Base-by-base conservation (phyloP, 2,113 vertebrate species). In the Vulpes ferrilata region DNA sequence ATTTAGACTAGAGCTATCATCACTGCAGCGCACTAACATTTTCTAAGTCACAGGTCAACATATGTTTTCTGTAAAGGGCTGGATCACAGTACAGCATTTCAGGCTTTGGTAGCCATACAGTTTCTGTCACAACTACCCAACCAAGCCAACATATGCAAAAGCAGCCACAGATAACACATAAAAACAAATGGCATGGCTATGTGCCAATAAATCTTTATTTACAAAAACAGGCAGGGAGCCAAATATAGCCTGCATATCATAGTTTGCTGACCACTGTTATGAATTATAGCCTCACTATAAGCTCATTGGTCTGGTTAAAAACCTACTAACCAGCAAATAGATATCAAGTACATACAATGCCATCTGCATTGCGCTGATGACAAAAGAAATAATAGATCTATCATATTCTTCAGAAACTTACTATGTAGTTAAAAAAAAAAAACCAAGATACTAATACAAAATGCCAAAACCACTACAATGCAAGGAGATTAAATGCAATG, bases 151-250 rank as follows among this genome's bases (percentile, higher is more conserved):
- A 53, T 0, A 11, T 16, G 51, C 30, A 17, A 74, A 84, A 59
- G 43, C 93, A 51, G 65, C 43, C 78, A 48, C 0, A 57, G 78
- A 64, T n/a, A 51, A 76, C 12, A 79, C 48, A 53, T 15, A 55
- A 17, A 82, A 65, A 9, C 7, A 17, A 73, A 83, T 9, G 15
- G 22, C 16, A 51, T 35, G 19, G 20, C 32, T 65, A 13, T 48
- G 51, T 73, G n/a, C 38, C 17, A 43, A 55, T 65, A 96, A 88
- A 85, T 11, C 35, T 92, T 93, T 85, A 91, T 89, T 95, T 43
- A 85, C 38, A 85, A 97, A 89, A 73, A 65, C 15, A 69, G 60
- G 35, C n/a, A 80, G 38, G 8, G 23, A n/a, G 38, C 30, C 51
- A 69, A 22, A 76, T 13, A n/a, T 6, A 80, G 38, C 15, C 73